A percentile compares a stretch with the other conserved stretches of the same genome.
phyloP scores from a whole-genome alignment of 2,113 vertebrate species.

The Heptranchias perlo region DNA sequence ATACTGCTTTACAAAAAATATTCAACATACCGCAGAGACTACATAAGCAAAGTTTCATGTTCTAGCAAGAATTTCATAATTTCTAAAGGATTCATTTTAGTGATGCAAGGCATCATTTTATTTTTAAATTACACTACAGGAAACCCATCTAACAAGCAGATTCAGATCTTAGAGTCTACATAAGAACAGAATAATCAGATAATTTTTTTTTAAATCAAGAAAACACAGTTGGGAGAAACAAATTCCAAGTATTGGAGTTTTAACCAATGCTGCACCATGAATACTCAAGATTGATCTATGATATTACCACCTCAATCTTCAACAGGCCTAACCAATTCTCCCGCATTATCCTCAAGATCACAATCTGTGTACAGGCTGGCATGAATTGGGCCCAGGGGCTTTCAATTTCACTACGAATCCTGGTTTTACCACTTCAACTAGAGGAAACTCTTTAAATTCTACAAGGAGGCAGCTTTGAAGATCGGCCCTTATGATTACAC shows the following conservation, averaged over 20 bases:
- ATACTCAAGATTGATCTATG: background rate
- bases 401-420: too few species aligned
- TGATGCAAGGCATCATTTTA: background rate
- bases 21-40: background rate
- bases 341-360: background rate
- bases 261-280: background rate
- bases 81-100: background rate
- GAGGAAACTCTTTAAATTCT: background rate
- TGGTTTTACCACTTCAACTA: background rate
- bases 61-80: background rate
- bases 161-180: background rate
- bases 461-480: background rate
- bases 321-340: background rate
- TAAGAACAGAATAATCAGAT: background rate
- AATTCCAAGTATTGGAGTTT: background rate
- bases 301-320: background rate
- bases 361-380: background rate
- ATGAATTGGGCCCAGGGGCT: background rate
- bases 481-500: background rate
- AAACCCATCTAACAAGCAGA: background rate
- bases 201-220: background rate
- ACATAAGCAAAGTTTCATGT: background rate
- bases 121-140: background rate
- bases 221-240: background rate
- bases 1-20: background rate